These are phyloP conservation scores for Cryptotis parvus DNA, from an alignment of 2,113 vertebrate genomes.

Conservation along the genomic window DNA sequence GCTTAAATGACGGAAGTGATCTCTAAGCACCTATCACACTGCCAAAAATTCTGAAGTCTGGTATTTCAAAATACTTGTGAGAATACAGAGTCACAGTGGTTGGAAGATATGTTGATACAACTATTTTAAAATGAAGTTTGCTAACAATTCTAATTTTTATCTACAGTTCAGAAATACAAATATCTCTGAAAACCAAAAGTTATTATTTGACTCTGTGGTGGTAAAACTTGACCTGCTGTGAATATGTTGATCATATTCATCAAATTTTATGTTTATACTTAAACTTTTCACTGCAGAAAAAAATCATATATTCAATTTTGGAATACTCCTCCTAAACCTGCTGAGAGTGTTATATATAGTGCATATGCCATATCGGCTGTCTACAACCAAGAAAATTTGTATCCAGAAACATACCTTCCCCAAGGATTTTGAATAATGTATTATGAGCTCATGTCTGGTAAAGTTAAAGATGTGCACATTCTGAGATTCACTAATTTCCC, in stretches of 20 bases:
- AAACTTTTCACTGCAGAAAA: constrained; percentile 18
- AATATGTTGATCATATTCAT: not conserved
- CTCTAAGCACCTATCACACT: not conserved
- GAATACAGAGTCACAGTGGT: not conserved
- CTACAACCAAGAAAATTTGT: not conserved
- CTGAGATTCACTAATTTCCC: not conserved
- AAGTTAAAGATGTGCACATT: not conserved
- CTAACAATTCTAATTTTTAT: not conserved
- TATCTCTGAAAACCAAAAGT: not conserved
- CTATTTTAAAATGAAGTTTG: not conserved
- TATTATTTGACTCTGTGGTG: not conserved
- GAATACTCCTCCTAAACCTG: not conserved
- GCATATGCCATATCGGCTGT: not conserved
- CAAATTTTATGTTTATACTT: not conserved
- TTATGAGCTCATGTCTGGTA: not conserved
- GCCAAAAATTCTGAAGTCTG: not conserved
- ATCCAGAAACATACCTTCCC: not conserved
- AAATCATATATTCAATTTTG: not conserved
- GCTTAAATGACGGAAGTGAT: constrained; percentile 37
- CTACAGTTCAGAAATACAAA: not conserved
- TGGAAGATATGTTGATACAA: not conserved
- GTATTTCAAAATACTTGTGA: constrained; percentile 11
- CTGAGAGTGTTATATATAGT: not conserved
- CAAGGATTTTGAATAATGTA: not conserved
- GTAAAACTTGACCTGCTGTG: not conserved